These are phyloP conservation scores for Ennomos fuscantarius DNA, from an alignment of 2,888 invertebrate species.

Conservation along the genomic window DNA sequence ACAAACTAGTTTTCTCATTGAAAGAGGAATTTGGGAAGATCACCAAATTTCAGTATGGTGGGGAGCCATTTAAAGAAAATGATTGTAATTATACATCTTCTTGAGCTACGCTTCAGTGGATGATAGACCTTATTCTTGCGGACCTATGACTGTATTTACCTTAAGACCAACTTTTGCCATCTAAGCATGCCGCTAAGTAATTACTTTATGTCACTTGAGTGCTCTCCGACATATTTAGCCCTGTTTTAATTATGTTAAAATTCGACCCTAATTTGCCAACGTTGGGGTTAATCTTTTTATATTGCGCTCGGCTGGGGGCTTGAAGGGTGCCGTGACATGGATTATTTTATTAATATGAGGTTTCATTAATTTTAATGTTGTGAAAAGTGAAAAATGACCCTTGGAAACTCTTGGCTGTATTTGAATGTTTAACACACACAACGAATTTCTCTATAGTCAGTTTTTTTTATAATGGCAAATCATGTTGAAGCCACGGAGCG, in stretches of 20 bases:
- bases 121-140: background rate
- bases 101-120: too few relatives aligned
- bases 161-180: conserved; percentile 17
- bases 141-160: background rate
- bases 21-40: too few relatives aligned
- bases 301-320: conserved; percentile 29
- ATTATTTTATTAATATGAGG: conserved; percentile 28
- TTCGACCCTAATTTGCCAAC: conserved; percentile 40
- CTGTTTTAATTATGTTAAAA: conserved; percentile 48
- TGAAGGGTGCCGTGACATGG: conserved; percentile 30
- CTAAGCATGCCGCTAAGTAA: conserved; percentile 43
- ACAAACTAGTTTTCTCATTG: too few relatives aligned
- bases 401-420: too few relatives aligned
- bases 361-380: conserved; percentile 28
- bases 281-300: conserved; percentile 41
- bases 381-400: conserved; percentile 1
- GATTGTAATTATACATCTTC: too few relatives aligned
- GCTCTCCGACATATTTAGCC: conserved; percentile 45
- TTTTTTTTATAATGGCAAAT: background rate
- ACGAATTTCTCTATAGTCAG: too few relatives aligned
- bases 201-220: conserved; percentile 42
- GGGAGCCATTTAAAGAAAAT: too few relatives aligned
- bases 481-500: too few relatives aligned
- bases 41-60: too few relatives aligned
- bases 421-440: too few relatives aligned